Conservation (phyloP, 2,113 vertebrate genomes). For the Cyanoderma ruficeps region DNA sequence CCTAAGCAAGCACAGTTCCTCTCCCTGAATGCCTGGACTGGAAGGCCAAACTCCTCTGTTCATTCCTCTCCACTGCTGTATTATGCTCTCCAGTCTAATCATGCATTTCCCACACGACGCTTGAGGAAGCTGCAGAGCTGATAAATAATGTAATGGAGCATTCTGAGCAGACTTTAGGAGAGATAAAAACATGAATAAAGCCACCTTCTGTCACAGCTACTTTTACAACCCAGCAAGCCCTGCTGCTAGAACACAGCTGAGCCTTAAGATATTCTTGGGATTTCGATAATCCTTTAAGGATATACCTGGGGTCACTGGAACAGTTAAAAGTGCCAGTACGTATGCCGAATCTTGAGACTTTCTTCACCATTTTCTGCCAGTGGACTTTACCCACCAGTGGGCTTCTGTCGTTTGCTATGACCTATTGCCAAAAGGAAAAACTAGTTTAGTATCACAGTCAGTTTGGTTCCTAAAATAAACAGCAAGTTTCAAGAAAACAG, state of each 20-base stretch:
- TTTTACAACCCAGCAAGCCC: neutral
- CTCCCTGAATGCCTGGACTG: neutral
- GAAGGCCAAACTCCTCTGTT: neutral
- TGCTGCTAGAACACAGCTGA: neutral
- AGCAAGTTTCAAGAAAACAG: neutral
- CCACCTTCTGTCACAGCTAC: neutral
- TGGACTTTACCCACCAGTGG: slow-evolving; percentile 88
- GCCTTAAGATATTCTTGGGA: neutral
- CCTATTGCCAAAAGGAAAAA: slow-evolving; percentile 75
- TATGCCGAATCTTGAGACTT: slow-evolving; percentile 96
- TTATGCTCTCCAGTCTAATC: neutral
- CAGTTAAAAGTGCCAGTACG: slow-evolving; percentile 97
- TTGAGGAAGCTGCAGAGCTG: neutral
- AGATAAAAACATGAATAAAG: neutral
- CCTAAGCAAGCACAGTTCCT: neutral
- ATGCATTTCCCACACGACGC: neutral
- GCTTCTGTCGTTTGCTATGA: slow-evolving; percentile 89
- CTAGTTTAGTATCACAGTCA: neutral
- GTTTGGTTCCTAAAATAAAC: neutral
- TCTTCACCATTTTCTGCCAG: slow-evolving; percentile 98
- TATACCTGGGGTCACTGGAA: slow-evolving; percentile 91
- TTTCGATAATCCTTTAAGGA: slow-evolving; percentile 14
- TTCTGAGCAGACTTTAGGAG: neutral
- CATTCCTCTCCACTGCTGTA: neutral
- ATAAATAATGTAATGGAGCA: slow-evolving; percentile 25